Conservation (phyloP, 2,113 vertebrate genomes). For the Scatophagus argus region DNA sequence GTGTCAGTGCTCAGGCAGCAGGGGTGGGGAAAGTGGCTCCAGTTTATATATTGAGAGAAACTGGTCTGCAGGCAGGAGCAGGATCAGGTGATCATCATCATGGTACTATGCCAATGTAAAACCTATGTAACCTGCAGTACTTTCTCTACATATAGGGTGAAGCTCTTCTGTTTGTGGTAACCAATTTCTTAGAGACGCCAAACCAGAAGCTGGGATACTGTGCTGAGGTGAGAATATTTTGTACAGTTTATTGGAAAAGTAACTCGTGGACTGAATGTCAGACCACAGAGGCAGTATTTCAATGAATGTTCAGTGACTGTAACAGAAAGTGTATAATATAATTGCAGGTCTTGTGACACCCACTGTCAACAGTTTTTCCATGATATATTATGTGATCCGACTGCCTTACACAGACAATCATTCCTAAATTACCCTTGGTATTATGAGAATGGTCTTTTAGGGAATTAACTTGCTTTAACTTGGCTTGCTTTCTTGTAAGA, state of each 20-base stretch:
- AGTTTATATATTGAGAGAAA: not conserved
- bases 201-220: conserved; percentile 89
- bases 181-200: conserved; percentile 91
- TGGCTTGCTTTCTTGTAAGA: too few relatives aligned
- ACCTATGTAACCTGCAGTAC: conserved; percentile 4
- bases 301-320: too few relatives aligned
- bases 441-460: too few relatives aligned
- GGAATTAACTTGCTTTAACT: too few relatives aligned
- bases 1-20: too few relatives aligned
- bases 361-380: too few relatives aligned
- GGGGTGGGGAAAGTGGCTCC: not conserved
- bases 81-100: not conserved
- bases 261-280: not conserved
- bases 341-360: too few relatives aligned
- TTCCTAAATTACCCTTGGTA: too few relatives aligned
- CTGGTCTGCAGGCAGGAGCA: not conserved
- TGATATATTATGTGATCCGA: too few relatives aligned
- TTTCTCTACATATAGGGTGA: conserved; percentile 86
- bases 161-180: conserved; percentile 89
- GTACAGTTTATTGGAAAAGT: not conserved
- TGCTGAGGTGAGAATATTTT: conserved; percentile 87
- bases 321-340: too few relatives aligned
- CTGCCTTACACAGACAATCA: too few relatives aligned
- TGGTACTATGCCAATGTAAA: conserved; percentile 8
- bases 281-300: not conserved